Evolutionary conservation across 2,888 invertebrate species (phyloP), one percentile per base, ranked within the genome.

Genomic region (Dermolepida albohirtum): DNA sequence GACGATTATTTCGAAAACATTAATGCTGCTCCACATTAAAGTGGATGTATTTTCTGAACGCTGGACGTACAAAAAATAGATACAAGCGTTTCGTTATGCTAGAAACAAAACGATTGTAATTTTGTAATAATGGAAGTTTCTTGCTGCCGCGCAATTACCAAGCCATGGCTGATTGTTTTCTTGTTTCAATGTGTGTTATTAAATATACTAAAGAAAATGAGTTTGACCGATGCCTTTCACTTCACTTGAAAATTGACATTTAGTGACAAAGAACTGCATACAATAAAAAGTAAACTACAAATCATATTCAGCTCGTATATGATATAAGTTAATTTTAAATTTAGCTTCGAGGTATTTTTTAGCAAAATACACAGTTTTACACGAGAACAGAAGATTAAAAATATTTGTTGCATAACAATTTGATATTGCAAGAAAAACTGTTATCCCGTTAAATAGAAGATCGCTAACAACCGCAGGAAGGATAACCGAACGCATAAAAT

Each of bases 1-100:
- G 29, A 39, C 29, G 29, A 52, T 52, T 43, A 34, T 34, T 22
- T 22, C 40, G 16, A 55, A 55, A 41, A 41, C 41, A 55, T 55
- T 55, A 55, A 55, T 41, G 54, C 41, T 55, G 55, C 41, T 41
- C 55, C 41, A 55, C 41, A 55, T 55, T 55, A 55, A 41, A 55
- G 55, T 41, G 27, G 22, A 14, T 34, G 55, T 5, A 55, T 34
- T 34, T 34, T 34, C 10, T 34, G 34, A 41, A n/a, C 43, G 17
- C 11, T 5, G 40, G 34, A 54, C 17, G 40, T 14, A 11, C 14
- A 14, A 34, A 16, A 40, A 10, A 10, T 22, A n/a, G 22, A 34
- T 34, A 34, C 34, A 10, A 34, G 34, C 6, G 40, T n/a, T 34
- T 14, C 6, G 8, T 52, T 34, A 17, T 11, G 41, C 22, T 41